These are phyloP conservation scores for Campoplex capitator DNA, from an alignment of 2,888 invertebrate species.

Conservation along the genomic window DNA sequence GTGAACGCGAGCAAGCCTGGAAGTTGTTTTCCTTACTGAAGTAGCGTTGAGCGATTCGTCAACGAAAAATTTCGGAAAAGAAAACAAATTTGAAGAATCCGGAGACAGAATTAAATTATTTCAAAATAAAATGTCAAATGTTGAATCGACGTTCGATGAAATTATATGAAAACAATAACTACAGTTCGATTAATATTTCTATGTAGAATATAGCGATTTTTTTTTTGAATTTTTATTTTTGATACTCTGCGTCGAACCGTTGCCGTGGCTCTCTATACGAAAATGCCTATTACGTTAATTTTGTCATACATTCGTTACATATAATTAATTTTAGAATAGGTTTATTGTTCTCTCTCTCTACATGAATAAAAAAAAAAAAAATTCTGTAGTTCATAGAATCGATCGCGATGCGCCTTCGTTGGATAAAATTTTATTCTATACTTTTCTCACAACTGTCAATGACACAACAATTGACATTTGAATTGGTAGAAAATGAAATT, in stretches of 20 bases:
- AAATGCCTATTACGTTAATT: slow-evolving; percentile 45
- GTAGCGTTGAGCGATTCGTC: neutral
- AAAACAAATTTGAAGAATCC: neutral
- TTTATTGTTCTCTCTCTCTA: slow-evolving; percentile 60
- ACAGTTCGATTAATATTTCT: slow-evolving; percentile 19
- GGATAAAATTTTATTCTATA: neutral
- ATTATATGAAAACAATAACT: neutral
- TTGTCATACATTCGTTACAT: slow-evolving; percentile 30
- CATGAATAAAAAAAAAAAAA: neutral
- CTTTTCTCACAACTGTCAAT: neutral
- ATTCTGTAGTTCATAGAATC: slow-evolving; percentile 63
- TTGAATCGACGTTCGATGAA: neutral
- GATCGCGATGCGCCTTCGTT: slow-evolving; percentile 50
- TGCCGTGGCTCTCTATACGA: neutral
- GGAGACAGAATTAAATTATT: neutral
- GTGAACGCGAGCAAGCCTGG: neutral
- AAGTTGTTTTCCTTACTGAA: neutral
- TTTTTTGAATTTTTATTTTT: neutral
- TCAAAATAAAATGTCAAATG: neutral
- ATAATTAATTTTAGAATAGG: slow-evolving; percentile 58
- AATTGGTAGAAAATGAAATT: neutral
- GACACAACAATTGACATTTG: neutral
- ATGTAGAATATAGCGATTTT: slow-evolving; percentile 32
- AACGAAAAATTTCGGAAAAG: neutral
- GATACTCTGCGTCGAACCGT: neutral